Base-by-base conservation (phyloP, 2,888 invertebrate genomes). In the Mesorhabditis sp. region DNA sequence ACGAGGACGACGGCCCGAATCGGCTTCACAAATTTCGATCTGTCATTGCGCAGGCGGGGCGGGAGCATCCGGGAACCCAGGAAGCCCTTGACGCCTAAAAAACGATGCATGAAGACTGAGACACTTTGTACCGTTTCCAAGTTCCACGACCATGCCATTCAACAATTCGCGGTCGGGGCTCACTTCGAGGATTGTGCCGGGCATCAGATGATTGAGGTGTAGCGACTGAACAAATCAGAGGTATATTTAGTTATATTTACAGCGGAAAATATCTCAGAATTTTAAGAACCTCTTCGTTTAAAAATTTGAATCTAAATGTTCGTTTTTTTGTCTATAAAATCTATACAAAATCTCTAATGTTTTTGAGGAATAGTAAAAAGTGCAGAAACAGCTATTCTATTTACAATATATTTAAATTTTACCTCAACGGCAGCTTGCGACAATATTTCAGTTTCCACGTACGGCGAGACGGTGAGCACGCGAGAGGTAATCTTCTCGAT, bases 111-210 rank as follows among this genome's bases (percentile, higher is more conserved):
- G 7, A 66, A 5, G n/a, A 66, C 28, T 5, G 10, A 66, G 15
- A 7, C 2, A 13, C 7, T n/a, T 13, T n/a, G 42, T 45, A 81
- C 82, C 82, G 70, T 83, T 83, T 66, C 80, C 80, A 58, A 83
- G 71, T 6, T 62, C 70, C 2, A 83, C 83, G 58, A 74, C 74
- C 13, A 82, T 73, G 28, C 84, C 84, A 6, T 69, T 69, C 10
- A 74, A 68, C 65, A 76, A 75, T 28, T 80, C 80, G 67, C 78
- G 76, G 5, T 76, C 77, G 43, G 84, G 84, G 50, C 76, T 76
- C 58, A 80, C 82, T 45, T 76, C 76, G 2, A 84, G 62, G 50
- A 84, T 76, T 4, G 84, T 83, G 45, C 84, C 84, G 1, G 84
- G 84, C 81, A 80, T 81, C 43, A 84, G 70, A 28, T 80, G 74